Percentiles rank a stretch among this genome's conserved stretches.
phyloP scores from a whole-genome alignment of 2,888 invertebrate genomes.

The Hypomecis punctinalis region DNA sequence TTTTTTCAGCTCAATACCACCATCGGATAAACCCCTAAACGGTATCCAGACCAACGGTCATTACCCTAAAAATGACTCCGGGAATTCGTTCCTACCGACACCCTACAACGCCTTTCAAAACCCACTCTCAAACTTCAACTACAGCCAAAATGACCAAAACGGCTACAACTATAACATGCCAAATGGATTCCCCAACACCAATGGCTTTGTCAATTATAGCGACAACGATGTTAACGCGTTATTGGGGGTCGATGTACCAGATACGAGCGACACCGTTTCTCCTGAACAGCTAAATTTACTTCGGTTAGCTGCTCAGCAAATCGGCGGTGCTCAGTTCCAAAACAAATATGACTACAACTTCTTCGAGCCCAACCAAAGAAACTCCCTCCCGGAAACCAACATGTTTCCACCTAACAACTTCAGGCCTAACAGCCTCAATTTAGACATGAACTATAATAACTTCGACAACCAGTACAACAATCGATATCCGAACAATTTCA shows the following conservation, averaged over 20 bases:
- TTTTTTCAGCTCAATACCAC: conserved; percentile 68
- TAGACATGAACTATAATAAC: conserved; percentile 72
- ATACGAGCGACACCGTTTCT: conserved; percentile 65
- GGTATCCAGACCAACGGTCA: conserved; percentile 57
- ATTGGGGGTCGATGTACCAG: conserved; percentile 67
- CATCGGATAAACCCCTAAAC: conserved; percentile 72
- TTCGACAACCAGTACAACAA: conserved; percentile 61
- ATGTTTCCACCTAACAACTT: conserved; percentile 67
- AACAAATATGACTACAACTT: conserved; percentile 78
- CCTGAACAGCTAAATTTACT: conserved; percentile 78
- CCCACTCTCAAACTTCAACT: conserved; percentile 68
- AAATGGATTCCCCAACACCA: conserved; percentile 67
- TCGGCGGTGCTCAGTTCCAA: conserved; percentile 78
- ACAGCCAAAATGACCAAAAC: conserved; percentile 66
- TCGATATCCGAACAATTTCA: conserved; percentile 69
- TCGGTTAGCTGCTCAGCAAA: conserved; percentile 80
- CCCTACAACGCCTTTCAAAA: conserved; percentile 64
- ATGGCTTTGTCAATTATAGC: conserved; percentile 69
- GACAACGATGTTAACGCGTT: conserved; percentile 68
- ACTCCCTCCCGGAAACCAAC: conserved; percentile 72
- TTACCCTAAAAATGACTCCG: conserved; percentile 66
- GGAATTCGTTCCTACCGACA: conserved; percentile 61
- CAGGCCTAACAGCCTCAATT: conserved; percentile 73
- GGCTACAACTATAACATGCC: conserved; percentile 68
- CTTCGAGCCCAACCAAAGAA: conserved; percentile 79